These are phyloP conservation scores for Mallotus villosus DNA, from an alignment of 2,797 vertebrate species.

Conservation along the genomic window DNA sequence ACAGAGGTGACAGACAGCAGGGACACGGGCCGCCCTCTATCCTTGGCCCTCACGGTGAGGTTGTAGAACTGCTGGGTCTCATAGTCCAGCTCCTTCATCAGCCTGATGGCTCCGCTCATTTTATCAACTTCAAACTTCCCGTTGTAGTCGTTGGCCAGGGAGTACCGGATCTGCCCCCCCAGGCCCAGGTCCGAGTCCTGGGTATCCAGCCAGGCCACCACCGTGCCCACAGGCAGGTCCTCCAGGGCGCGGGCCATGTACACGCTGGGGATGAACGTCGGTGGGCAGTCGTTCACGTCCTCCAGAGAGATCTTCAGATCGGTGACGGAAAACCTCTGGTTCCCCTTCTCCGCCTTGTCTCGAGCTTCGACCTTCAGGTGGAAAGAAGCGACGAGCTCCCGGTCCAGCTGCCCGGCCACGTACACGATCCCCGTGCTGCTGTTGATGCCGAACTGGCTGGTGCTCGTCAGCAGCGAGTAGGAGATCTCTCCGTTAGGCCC, in stretches of 20 bases:
- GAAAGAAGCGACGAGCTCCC: slow-evolving; percentile 84
- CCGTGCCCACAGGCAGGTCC: slow-evolving; percentile 91
- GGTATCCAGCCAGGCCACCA: slow-evolving; percentile 95
- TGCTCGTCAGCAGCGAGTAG: slow-evolving; percentile 90
- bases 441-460: slow-evolving; percentile 89
- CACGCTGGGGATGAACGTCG: slow-evolving; percentile 87
- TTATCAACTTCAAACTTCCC: slow-evolving; percentile 93
- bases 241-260: slow-evolving; percentile 90
- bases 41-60: slow-evolving; percentile 91
- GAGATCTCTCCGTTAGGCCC: slow-evolving; percentile 86
- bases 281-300: slow-evolving; percentile 96
- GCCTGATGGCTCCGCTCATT: slow-evolving; percentile 87
- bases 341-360: slow-evolving; percentile 85
- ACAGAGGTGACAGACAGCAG: slow-evolving; percentile 91
- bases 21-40: slow-evolving; percentile 91
- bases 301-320: slow-evolving; percentile 84
- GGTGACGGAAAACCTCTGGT: slow-evolving; percentile 83
- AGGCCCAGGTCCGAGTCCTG: slow-evolving; percentile 91
- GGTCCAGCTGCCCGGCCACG: slow-evolving; percentile 88
- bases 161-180: slow-evolving; percentile 92
- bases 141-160: slow-evolving; percentile 87
- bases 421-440: slow-evolving; percentile 89
- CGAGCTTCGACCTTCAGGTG: slow-evolving; percentile 91
- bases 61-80: slow-evolving; percentile 98
- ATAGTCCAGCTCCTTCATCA: slow-evolving; percentile 91